These are phyloP conservation scores for Monoplex corrugatus DNA, from an alignment of 2,888 invertebrate species.

Conservation along the genomic window DNA sequence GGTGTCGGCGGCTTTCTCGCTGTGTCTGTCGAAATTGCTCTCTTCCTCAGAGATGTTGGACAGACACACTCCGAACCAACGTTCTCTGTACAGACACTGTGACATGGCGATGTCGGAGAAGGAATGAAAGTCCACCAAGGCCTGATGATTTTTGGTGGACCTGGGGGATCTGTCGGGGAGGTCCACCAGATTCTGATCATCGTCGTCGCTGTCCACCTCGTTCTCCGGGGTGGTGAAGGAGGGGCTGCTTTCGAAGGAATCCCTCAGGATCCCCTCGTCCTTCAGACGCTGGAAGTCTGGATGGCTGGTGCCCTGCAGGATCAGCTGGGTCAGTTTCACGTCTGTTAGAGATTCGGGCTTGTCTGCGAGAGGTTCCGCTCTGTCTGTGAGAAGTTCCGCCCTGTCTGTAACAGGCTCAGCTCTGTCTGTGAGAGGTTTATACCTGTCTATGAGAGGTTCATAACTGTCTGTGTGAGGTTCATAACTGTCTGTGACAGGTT, in stretches of 20 bases:
- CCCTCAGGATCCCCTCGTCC: not conserved
- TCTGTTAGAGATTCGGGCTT: not conserved
- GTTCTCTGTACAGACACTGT: not conserved
- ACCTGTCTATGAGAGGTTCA: no score
- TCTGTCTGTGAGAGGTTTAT: no score
- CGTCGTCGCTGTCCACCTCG: not conserved
- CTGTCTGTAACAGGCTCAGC: no score
- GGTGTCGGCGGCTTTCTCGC: not conserved
- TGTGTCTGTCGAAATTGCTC: not conserved
- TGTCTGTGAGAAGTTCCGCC: no score
- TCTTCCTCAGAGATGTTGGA: not conserved
- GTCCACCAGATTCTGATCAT: not conserved
- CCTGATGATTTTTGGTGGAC: not conserved
- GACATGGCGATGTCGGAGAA: not conserved
- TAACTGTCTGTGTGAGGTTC: no score
- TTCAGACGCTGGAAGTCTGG: not conserved
- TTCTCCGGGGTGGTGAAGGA: conserved; percentile 1
- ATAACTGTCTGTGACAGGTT: no score
- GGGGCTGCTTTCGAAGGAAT: conserved; percentile 30
- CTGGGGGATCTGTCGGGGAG: not conserved
- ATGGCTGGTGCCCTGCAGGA: not conserved
- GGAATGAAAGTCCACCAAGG: not conserved
- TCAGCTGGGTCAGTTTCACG: conserved; percentile 4
- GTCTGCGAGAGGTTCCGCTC: no score
- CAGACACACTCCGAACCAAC: no score